Percentiles rank a stretch among this genome's conserved stretches.
Conservation (phyloP, 2,113 vertebrate species). For the Nannospalax galili region DNA sequence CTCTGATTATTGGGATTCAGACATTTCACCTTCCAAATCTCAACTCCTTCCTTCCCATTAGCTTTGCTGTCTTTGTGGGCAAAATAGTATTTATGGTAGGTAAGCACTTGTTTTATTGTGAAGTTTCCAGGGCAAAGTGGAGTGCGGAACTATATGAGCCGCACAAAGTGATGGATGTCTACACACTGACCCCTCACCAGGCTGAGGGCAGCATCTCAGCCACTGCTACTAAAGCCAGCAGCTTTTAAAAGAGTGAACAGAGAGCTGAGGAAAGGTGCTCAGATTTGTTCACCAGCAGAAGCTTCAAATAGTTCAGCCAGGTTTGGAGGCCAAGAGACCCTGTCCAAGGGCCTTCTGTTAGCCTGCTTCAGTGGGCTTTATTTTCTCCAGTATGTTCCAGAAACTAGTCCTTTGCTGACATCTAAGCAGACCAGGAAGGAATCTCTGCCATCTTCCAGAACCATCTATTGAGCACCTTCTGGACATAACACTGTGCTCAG, state of each 20-base stretch:
- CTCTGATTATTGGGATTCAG: not conserved
- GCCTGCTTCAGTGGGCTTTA: not conserved
- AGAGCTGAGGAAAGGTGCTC: not conserved
- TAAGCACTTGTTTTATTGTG: not conserved
- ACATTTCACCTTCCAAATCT: not conserved
- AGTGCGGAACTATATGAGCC: not conserved
- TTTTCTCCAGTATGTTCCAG: not conserved
- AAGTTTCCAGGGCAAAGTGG: not conserved
- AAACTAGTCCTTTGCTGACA: not conserved
- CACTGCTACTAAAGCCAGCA: not conserved
- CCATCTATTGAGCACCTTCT: not conserved
- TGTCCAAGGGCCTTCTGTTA: not conserved
- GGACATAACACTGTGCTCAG: not conserved
- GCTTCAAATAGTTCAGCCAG: not conserved
- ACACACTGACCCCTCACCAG: not conserved
- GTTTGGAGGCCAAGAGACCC: not conserved
- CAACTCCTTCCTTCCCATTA: not conserved
- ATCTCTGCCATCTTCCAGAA: not conserved
- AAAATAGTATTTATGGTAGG: not conserved
- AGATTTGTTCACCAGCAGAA: not conserved
- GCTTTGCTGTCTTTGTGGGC: not conserved
- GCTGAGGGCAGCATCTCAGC: not conserved
- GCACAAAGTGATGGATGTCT: not conserved
- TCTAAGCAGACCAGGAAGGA: not conserved
- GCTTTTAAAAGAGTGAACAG: not conserved